Evolutionary conservation across 1,140 invertebrate species (phyloP).

Genomic region (Calephelis nemesis): DNA sequence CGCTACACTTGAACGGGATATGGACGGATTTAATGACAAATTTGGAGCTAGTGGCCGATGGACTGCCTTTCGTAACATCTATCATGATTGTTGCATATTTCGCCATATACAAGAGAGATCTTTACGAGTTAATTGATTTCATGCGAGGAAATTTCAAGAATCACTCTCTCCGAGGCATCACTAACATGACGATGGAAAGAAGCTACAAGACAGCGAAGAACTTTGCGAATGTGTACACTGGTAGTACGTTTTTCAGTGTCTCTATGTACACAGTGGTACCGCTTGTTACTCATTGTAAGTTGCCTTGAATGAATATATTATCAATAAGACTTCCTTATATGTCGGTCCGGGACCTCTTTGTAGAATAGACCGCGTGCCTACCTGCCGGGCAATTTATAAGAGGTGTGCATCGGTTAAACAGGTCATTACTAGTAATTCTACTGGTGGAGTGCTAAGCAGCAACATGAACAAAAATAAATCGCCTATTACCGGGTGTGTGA

Average conservation of each 20-base stretch:
- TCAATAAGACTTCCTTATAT: too few relatives aligned
- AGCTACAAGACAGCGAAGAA: constrained; percentile 53
- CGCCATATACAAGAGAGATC: constrained; percentile 41
- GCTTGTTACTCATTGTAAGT: constrained; percentile 57
- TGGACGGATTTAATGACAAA: constrained; percentile 55
- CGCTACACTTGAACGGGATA: constrained; percentile 49
- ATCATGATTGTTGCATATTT: constrained; percentile 56
- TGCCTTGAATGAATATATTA: not conserved
- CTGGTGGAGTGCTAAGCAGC: too few relatives aligned
- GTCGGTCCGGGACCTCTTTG: too few relatives aligned
- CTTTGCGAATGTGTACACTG: constrained; percentile 59
- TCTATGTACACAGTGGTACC: constrained; percentile 55
- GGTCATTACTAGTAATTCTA: too few relatives aligned
- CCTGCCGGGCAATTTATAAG: too few relatives aligned
- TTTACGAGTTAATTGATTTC: constrained; percentile 52
- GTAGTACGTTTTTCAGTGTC: constrained; percentile 57
- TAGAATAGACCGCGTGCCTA: too few relatives aligned
- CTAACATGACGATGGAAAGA: constrained; percentile 63
- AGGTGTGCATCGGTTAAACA: too few relatives aligned
- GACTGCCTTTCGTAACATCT: constrained; percentile 49
- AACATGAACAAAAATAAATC: too few relatives aligned
- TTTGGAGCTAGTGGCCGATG: constrained; percentile 56
- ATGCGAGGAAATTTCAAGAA: constrained; percentile 58
- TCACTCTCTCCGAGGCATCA: constrained; percentile 55
- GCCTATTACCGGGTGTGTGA: too few relatives aligned